phyloP scores from a whole-genome alignment of 2,888 invertebrate genomes.

The Nomada flava region DNA sequence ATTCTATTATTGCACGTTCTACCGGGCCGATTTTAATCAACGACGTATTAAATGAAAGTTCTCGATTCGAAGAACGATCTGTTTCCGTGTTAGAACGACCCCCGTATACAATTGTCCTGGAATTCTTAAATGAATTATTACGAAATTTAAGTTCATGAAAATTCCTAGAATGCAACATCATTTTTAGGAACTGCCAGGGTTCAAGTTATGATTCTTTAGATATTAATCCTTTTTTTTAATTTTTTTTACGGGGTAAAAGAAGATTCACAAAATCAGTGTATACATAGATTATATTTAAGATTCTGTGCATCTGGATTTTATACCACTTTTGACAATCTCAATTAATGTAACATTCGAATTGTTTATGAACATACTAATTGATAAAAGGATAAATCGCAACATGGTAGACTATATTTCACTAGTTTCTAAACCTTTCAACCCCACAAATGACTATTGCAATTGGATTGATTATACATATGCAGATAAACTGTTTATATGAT shows the following conservation, averaged over 20 bases:
- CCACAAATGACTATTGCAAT: conserved; percentile 41
- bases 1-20: no score
- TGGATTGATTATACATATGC: conserved; percentile 3
- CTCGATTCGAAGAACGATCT: no score
- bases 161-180: no score
- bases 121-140: no score
- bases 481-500: conserved; percentile 7
- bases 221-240: background rate
- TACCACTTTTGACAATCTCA: conserved; percentile 11
- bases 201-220: no score
- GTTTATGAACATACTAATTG: conserved; percentile 25
- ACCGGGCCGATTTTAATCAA: no score
- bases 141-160: no score
- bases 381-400: conserved; percentile 28
- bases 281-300: conserved; percentile 24
- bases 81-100: no score
- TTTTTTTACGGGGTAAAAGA: background rate
- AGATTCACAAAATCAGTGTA: conserved; percentile 18
- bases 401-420: conserved; percentile 38
- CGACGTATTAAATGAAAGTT: no score
- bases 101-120: no score
- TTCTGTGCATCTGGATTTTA: conserved; percentile 23
- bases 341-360: conserved; percentile 32
- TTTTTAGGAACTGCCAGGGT: no score
- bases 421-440: conserved; percentile 58